Conservation (phyloP, 37 sponge, comb jelly and placozoan genomes). For the Petrosia ficiformis region DNA sequence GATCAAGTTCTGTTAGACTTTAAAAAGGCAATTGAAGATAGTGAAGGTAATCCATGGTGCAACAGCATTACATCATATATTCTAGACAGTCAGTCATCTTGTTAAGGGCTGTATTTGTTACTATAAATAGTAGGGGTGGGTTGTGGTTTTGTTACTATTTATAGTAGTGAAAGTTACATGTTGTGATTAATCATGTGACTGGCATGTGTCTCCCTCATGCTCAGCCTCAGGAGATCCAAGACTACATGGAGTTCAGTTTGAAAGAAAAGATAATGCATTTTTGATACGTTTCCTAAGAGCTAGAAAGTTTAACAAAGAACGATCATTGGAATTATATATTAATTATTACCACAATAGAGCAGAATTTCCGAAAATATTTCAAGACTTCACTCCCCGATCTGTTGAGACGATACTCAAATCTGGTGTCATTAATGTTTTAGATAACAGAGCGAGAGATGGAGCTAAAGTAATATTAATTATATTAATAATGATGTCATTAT, state of each 20-base stretch:
- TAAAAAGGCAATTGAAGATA: not conserved
- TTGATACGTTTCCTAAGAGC: slow-evolving; percentile 59
- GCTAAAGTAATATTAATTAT: not conserved
- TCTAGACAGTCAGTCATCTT: too few relatives aligned
- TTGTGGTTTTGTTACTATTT: too few relatives aligned
- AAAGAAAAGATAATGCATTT: slow-evolving; percentile 36
- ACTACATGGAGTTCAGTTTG: not conserved
- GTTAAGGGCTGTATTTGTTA: too few relatives aligned
- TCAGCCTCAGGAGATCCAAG: not conserved
- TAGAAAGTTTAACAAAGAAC: slow-evolving; percentile 53
- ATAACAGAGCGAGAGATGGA: slow-evolving; percentile 17
- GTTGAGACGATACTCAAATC: slow-evolving; percentile 6
- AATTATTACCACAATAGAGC: slow-evolving; percentile 43
- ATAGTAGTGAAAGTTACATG: too few relatives aligned
- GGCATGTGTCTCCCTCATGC: not conserved
- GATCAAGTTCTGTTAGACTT: not conserved
- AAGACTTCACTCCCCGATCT: slow-evolving; percentile 13
- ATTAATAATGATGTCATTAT: not conserved
- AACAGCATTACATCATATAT: too few relatives aligned
- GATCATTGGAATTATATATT: slow-evolving; percentile 42
- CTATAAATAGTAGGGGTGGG: too few relatives aligned
- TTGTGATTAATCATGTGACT: too few relatives aligned
- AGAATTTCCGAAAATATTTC: slow-evolving; percentile 43
- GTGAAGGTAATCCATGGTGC: not conserved
- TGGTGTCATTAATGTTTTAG: slow-evolving; percentile 20